Base-by-base conservation (phyloP, 2,888 invertebrate species). In the Drosophila prolongata region DNA sequence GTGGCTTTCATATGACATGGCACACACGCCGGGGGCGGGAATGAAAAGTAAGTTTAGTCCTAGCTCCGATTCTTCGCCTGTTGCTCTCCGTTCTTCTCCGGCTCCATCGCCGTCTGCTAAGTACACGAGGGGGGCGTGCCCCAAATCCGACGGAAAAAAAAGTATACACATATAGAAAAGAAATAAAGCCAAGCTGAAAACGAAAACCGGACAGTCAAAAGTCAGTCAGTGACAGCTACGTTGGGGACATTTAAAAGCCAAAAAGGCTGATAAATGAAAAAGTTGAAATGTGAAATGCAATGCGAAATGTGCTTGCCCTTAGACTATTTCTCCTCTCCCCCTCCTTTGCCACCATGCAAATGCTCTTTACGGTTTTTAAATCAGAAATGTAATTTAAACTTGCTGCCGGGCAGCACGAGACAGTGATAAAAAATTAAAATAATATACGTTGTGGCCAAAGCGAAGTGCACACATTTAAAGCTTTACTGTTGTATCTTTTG, bases 1-100 rank as follows among this genome's bases (percentile, higher is more conserved):
- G 84, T 88, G 88, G 80, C 84, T 88, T 79, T 77, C 71, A 75
- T 53, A 46, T 70, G 84, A 67, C 80, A 80, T 46, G 72, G 50
- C 70, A 68, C 74, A 64, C 73, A 72, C 47, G 74, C 60, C 61
- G 64, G 47, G 34, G 14, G 38, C 27, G 44, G 44, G 27, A 19
- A 8, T 6, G 37, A 24, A 44, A 47, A 30, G 24, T 57, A 49
- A 54, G 59, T 68, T 42, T 47, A 49, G 44, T 47, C 30, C 47
- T 40, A 68, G 68, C 49, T 65, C 54, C 59, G 27, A 62, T 56
- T 59, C 56, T 52, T 49, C 69, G 74, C 74, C 74, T 74, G 74
- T 74, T 74, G 74, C 73, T 59, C 38, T 30, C 16, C 27, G 6
- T 35, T 5, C 40, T 42, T 34, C 47, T 19, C 27, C 19, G 27